Percentiles rank a stretch among this genome's conserved stretches.
These are phyloP conservation scores for Zootoca vivipara DNA, from an alignment of 2,113 vertebrate genomes.

Conservation along the genomic window DNA sequence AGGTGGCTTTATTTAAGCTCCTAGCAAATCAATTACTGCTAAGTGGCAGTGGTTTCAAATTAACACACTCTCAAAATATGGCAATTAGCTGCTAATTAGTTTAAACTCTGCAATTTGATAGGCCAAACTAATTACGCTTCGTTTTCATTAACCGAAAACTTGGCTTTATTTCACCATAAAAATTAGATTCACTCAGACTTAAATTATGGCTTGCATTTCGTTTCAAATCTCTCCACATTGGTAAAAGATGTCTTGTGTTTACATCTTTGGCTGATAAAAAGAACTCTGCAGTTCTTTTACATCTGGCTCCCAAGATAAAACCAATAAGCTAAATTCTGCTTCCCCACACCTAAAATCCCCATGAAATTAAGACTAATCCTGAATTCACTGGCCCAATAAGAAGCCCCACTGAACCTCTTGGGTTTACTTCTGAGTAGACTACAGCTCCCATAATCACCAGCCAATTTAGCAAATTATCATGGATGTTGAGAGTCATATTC, in stretches of 20 bases:
- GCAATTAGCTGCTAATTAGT: slow-evolving; percentile 56
- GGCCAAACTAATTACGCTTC: slow-evolving; percentile 53
- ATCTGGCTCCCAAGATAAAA: slow-evolving; percentile 39
- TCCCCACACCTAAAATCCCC: not conserved
- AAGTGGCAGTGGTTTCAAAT: slow-evolving; percentile 36
- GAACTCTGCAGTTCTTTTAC: slow-evolving; percentile 56
- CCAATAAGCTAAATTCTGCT: not conserved
- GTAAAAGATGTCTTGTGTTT: slow-evolving; percentile 49
- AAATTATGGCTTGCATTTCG: slow-evolving; percentile 53
- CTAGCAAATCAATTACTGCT: slow-evolving; percentile 34
- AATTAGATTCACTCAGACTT: slow-evolving; percentile 50
- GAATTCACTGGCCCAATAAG: not conserved
- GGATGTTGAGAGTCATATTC: not conserved
- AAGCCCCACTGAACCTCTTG: not conserved
- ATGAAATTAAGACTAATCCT: not conserved
- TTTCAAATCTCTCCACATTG: slow-evolving; percentile 54
- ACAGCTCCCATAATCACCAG: too few species aligned
- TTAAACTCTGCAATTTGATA: slow-evolving; percentile 50
- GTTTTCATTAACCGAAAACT: slow-evolving; percentile 53
- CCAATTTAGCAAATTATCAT: not conserved
- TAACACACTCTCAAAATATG: slow-evolving; percentile 33
- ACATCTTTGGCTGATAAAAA: slow-evolving; percentile 59
- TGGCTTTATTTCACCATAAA: slow-evolving; percentile 54
- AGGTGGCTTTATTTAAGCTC: slow-evolving; percentile 37
- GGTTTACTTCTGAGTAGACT: not conserved